Evolutionary conservation across 2,888 invertebrate genomes (phyloP), one percentile per base, ranked within the genome.

Genomic region (Cephus rjabovi): DNA sequence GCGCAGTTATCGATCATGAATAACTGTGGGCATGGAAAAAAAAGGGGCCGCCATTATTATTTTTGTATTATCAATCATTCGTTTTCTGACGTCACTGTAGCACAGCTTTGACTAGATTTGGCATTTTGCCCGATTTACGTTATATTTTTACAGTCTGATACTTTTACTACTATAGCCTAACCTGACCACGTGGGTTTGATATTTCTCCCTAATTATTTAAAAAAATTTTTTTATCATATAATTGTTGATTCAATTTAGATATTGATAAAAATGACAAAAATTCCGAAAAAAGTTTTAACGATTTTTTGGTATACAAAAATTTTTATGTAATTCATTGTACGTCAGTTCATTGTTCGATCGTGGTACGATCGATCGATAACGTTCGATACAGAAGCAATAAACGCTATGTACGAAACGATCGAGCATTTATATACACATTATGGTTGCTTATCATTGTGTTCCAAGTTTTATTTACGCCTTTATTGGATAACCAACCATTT

Each of bases 1-100:
- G 99, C 98, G 94, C 99, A 99, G 94, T 99, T 99, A 95, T 99
- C 99, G 94, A 99, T 98, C 97, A 99, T 99, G 94, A 99, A 99
- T 93, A 99, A 95, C 99, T 99, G 95, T 73, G 94, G 94, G 82
- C 80, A 80, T 81, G 70, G 82, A 76, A 76, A 79, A 73, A 56
- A 71, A 40, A 4, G 56, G 2, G 9, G 56, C 23, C 56, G 56
- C 23, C 56, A 23, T 56, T 56, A 23, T 56, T 56, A 23, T 56
- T 56, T 56, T 1, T 23, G 23, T 56, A 23, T 56, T 56, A 56
- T 56, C 56, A 56, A 56, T 56, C 56, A 56, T 56, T 56, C 56
- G 1, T 23, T 56, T 2, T 56, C 23, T 23, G 23, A 56, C 56
- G 56, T 15, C 56, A 56, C 23, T 23, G 0, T 56, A 9, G 40